Evolutionary conservation across 92 coral and sea anemone species (phyloP), one percentile per base, ranked within the genome.

Genomic region (Epizoanthus fatuus): DNA sequence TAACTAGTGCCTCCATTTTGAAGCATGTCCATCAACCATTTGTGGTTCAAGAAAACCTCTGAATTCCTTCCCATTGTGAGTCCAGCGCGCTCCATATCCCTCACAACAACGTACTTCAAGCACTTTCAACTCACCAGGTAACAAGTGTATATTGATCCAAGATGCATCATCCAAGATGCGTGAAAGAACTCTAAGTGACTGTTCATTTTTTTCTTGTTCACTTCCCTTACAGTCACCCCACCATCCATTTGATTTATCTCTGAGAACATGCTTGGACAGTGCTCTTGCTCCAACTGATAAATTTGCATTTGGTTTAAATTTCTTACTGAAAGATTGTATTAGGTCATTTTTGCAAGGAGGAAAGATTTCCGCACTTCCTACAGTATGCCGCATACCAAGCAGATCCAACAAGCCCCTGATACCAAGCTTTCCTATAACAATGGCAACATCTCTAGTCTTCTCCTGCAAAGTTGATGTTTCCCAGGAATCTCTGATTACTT

Each of bases 81-180:
- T 83, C 99, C 99, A 96, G 14, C 99, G 88, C 7, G 98, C 99
- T 8, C 99, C 99, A 69, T 96, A 96, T 16, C 98, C 99, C 72
- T 86, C 85, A n/a, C 81, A 68, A 79, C 90, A 87, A 47, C 99
- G 92, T 19, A 96, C 95, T 70, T 96, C 99, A 73, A 96, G 62
- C 4, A 96, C 93, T 86, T 89, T 89, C 5, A 96, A 75, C n/a
- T 93, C 95, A 87, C 92, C 94, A 7, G 99, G 98, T 58, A 96
- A 17, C 40, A 63, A 25, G 85, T 96, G 99, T 37, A 94, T 90
- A 74, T 96, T 96, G 52, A 96, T 87, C 99, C 99, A 96, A 80
- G 93, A 88, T 4, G 90, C 94, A 67, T 96, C 96, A 57, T 74
- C 81, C 9, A 96, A 51, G 58, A 96, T 91, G 29, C 68, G 85